phyloP scores from a whole-genome alignment of 2,113 vertebrate genomes.

The Menidia beryllina region DNA sequence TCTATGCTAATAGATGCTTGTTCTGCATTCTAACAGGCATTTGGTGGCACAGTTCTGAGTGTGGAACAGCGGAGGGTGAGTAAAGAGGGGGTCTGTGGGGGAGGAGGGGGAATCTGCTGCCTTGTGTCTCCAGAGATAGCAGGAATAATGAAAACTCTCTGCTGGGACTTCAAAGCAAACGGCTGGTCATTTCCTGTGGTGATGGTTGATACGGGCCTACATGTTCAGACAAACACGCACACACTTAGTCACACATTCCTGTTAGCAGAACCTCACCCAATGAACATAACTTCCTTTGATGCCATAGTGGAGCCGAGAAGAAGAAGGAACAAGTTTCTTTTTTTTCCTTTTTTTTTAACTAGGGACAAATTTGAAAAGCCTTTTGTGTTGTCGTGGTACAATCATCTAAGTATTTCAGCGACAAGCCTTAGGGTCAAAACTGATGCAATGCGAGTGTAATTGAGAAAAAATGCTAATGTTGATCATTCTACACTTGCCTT shows the following conservation, averaged over 20 bases:
- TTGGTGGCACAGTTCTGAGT: slow-evolving; percentile 53
- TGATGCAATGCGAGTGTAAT: slow-evolving; percentile 61
- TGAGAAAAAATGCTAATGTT: slow-evolving; percentile 36
- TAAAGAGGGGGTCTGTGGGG: slow-evolving; percentile 30
- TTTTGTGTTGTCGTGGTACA: slow-evolving; percentile 42
- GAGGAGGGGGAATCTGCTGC: slow-evolving; percentile 21
- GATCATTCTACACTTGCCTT: slow-evolving; percentile 18
- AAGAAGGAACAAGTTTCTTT: slow-evolving; percentile 50
- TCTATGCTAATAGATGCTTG: slow-evolving; percentile 77
- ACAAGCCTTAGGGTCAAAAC: slow-evolving; percentile 42
- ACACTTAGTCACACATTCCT: slow-evolving; percentile 68
- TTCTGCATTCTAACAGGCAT: slow-evolving; percentile 73
- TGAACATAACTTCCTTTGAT: slow-evolving; percentile 69
- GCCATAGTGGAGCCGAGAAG: slow-evolving; percentile 34
- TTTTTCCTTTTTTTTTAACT: slow-evolving; percentile 34
- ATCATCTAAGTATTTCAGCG: slow-evolving; percentile 46
- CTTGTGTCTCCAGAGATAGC: slow-evolving; percentile 68
- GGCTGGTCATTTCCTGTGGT: slow-evolving; percentile 77
- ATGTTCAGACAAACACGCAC: slow-evolving; percentile 62
- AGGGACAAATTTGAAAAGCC: slow-evolving; percentile 49
- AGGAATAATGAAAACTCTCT: slow-evolving; percentile 74
- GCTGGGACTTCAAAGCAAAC: slow-evolving; percentile 76
- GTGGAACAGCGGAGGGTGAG: slow-evolving; percentile 53
- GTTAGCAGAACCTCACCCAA: slow-evolving; percentile 34
- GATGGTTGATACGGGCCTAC: slow-evolving; percentile 70